Base-by-base conservation (phyloP, 2,797 vertebrate genomes). In the Galagoides demidoff region DNA sequence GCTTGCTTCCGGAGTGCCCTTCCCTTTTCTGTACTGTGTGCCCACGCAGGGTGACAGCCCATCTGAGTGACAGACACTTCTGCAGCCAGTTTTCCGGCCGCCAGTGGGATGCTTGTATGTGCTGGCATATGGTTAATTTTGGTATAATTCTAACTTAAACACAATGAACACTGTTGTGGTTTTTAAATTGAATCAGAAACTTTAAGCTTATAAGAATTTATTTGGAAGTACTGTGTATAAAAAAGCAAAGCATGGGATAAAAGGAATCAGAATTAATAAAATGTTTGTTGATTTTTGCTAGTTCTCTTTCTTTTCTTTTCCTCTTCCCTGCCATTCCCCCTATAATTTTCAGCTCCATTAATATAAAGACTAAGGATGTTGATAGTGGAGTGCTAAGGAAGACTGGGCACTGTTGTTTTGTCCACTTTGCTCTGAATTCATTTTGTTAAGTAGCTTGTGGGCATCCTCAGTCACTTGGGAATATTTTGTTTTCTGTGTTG, bases 241-340 rank as follows among this genome's bases (percentile, higher is more conserved):
- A 87, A 74, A 90, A 90, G 82, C 76, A 95, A 93, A 95, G 55
- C 61, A 61, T 17, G 66, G 29, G 27, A 52, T 45, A 59, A 87
- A 94, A 92, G 37, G 29, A 85, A 76, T 64, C 59, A n/a, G n/a
- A n/a, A 57, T 73, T 57, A 39, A 59, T 85, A 85, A 57, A 73
- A 20, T 76, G 2, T 81, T 57, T 78, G 55, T 76, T 89, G 55
- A 29, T 45, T 84, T 92, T 88, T 63, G 43, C 49, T 68, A 29
- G 39, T 85, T 89, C 45, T 86, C 29, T 55, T 57, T 85, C 29
- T 64, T 49, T 74, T 90, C 20, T 71, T 71, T 82, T 83, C 29
- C 17, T 31, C 1, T 29, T 43, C 10, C 11, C 23, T 66, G 31
- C 23, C 14, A 5, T 12, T 3, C 3, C 16, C 4, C 31, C 20